Percentiles rank a stretch among this genome's conserved stretches.
phyloP scores from a whole-genome alignment of 1,140 invertebrate genomes.

The Sarcophaga bullata region DNA sequence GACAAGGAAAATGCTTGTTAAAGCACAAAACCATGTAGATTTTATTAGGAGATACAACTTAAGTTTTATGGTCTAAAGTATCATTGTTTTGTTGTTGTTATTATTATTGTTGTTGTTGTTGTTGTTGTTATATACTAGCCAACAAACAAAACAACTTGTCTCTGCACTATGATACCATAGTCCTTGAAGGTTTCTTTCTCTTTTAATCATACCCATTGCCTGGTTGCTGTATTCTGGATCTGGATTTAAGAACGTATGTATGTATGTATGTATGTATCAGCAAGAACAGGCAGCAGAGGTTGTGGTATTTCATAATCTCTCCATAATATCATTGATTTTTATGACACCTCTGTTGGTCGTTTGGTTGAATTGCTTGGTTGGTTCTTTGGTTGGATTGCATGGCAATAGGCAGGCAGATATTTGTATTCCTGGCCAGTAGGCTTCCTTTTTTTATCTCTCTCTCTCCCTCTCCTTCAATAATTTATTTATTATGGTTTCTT shows the following conservation, averaged over 20 bases:
- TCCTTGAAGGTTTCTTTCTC: constrained; percentile 16
- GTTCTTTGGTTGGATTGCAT: not conserved
- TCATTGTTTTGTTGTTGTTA: not conserved
- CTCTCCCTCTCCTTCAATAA: too few relatives aligned
- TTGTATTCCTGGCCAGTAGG: too few relatives aligned
- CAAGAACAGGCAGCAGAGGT: not conserved
- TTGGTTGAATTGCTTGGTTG: not conserved
- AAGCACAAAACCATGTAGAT: constrained; percentile 40
- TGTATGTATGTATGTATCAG: too few relatives aligned
- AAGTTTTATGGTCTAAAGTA: constrained; percentile 32
- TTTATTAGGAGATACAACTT: constrained; percentile 39
- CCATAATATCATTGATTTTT: constrained; percentile 40
- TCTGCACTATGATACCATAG: not conserved
- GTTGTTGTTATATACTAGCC: not conserved
- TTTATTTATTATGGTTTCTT: constrained; percentile 17
- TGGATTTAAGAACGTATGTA: not conserved
- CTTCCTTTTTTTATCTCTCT: not conserved
- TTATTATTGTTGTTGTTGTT: not conserved
- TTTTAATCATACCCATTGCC: not conserved
- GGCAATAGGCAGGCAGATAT: not conserved
- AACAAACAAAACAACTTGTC: not conserved
- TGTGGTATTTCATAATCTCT: constrained; percentile 28
- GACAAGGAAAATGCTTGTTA: constrained; percentile 41
- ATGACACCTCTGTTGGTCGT: constrained; percentile 13
- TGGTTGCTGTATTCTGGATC: not conserved